Evolutionary conservation across 2,113 vertebrate genomes (phyloP).

Genomic region (Hyla sarda): DNA sequence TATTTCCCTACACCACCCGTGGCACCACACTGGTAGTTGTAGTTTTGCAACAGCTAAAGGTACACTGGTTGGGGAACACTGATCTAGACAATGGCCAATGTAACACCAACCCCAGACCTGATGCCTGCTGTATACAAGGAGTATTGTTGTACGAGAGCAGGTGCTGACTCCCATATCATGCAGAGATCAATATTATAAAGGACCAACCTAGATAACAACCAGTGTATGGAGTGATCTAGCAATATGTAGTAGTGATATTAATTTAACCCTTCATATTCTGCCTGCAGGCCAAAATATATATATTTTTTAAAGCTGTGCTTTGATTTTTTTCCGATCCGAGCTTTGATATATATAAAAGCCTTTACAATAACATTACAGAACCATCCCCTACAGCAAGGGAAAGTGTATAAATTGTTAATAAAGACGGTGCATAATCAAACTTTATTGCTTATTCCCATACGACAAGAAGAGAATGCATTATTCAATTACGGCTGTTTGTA

Average conservation of each 20-base stretch:
- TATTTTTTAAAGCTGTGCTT: neutral
- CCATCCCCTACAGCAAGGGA: conserved; percentile 2
- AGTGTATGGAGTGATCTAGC: no score
- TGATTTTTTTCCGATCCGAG: neutral
- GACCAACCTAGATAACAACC: no score
- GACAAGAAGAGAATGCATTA: conserved; percentile 10
- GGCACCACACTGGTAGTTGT: no score
- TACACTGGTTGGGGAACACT: no score
- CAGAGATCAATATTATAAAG: neutral
- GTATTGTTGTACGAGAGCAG: neutral
- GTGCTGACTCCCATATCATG: neutral
- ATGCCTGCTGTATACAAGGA: neutral
- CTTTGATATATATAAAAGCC: conserved; percentile 1
- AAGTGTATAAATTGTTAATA: conserved; percentile 25
- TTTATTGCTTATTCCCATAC: conserved; percentile 21
- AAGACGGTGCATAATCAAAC: conserved; percentile 17
- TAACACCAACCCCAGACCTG: neutral
- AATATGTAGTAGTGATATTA: neutral
- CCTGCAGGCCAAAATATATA: neutral
- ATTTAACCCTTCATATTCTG: neutral
- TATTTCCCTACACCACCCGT: no score
- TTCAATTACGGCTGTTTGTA: conserved; percentile 22
- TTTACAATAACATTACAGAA: conserved; percentile 18
- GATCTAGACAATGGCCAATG: neutral
- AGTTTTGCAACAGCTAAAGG: no score